These are phyloP conservation scores for Chelidonichthys spinosus DNA, from an alignment of 2,797 vertebrate species.

Conservation along the genomic window DNA sequence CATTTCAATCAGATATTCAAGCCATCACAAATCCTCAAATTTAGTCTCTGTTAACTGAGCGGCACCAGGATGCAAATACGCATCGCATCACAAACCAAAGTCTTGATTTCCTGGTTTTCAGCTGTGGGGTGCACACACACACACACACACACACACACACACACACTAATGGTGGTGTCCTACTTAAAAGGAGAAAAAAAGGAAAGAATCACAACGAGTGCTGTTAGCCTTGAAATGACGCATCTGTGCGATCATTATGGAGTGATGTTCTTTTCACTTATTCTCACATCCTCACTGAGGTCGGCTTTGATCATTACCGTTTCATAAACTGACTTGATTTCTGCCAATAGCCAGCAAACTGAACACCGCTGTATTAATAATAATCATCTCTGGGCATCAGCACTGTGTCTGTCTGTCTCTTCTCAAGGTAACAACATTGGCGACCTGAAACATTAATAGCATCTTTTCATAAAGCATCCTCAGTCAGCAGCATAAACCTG, in stretches of 20 bases:
- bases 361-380: constrained; percentile 36
- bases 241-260: constrained; percentile 34
- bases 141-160: constrained; percentile 13
- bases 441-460: constrained; percentile 20
- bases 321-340: constrained; percentile 43
- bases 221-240: constrained; percentile 37
- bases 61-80: constrained; percentile 50
- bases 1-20: constrained; percentile 41
- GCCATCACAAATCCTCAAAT: constrained; percentile 50
- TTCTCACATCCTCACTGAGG: constrained; percentile 14
- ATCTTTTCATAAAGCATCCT: constrained; percentile 22
- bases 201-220: not conserved
- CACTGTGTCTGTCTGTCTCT: constrained; percentile 18
- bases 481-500: not conserved
- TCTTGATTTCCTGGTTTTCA: constrained; percentile 57
- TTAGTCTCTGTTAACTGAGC: constrained; percentile 30
- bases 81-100: constrained; percentile 39
- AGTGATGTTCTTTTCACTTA: constrained; percentile 8
- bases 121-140: constrained; percentile 45
- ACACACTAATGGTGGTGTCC: constrained; percentile 32
- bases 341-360: constrained; percentile 30
- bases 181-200: constrained; percentile 24
- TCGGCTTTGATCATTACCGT: constrained; percentile 46
- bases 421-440: constrained; percentile 49
- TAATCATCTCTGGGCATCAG: constrained; percentile 16